phyloP scores from a whole-genome alignment of 2,888 invertebrate species.

The Coleophora deauratella region DNA sequence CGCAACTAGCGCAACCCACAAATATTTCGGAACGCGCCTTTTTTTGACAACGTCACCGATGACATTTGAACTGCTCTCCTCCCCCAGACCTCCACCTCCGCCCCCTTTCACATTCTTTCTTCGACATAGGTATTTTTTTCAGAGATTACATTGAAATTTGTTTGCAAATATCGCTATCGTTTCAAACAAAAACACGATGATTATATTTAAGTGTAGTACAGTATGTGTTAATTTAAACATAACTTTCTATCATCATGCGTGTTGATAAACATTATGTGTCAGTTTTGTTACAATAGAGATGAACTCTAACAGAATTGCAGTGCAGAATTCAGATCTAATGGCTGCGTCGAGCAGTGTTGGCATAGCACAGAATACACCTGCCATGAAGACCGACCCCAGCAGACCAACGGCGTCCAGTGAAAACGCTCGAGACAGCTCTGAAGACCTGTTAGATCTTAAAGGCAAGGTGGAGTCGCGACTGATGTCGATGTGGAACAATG shows the following conservation, averaged over 20 bases:
- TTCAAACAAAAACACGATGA: too few species aligned
- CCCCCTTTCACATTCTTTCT: too few species aligned
- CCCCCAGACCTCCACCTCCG: too few species aligned
- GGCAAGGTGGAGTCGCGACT: slow-evolving; percentile 87
- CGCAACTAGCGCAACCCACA: too few species aligned
- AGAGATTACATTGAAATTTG: background rate
- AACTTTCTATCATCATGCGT: too few species aligned
- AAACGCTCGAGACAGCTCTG: slow-evolving; percentile 46
- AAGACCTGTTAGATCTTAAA: slow-evolving; percentile 74
- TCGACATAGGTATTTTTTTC: too few species aligned
- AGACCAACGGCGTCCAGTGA: slow-evolving; percentile 38
- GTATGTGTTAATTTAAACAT: too few species aligned
- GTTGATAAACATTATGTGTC: too few species aligned
- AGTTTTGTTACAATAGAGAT: slow-evolving; percentile 25
- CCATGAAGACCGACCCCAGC: slow-evolving; percentile 30
- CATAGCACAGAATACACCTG: slow-evolving; percentile 30
- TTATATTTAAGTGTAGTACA: too few species aligned
- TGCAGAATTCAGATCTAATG: slow-evolving; percentile 35
- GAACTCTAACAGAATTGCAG: slow-evolving; percentile 43
- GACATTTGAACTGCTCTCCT: too few species aligned
- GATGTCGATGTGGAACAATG: slow-evolving; percentile 93
- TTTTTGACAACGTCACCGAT: too few species aligned
- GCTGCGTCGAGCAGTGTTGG: slow-evolving; percentile 30
- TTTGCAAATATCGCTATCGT: background rate
- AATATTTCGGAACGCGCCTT: too few species aligned